Evolutionary conservation across 2,888 invertebrate species (phyloP).

Genomic region (Spisula solida): DNA sequence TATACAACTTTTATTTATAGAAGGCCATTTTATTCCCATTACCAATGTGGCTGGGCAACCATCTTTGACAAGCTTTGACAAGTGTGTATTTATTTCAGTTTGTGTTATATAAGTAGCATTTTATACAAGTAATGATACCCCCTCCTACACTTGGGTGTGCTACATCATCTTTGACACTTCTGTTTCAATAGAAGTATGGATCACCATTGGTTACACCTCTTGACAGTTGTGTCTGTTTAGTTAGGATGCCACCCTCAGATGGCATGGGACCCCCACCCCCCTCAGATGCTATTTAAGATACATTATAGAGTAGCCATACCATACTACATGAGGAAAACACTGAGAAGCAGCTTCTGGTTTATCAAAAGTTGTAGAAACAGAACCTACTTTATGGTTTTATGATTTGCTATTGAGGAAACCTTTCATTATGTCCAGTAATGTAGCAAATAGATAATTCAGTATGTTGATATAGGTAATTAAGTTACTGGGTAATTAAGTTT

Average conservation of each 20-base stretch:
- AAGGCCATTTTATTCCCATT: background rate
- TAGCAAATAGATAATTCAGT: constrained; percentile 27
- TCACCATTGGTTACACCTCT: too few species aligned
- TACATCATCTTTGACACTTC: too few species aligned
- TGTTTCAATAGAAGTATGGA: too few species aligned
- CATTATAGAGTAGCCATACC: background rate
- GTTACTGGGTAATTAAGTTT: constrained; percentile 21
- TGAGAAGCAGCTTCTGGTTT: background rate
- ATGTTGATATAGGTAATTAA: constrained; percentile 30
- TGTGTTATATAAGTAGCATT: too few species aligned
- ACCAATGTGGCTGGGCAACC: background rate
- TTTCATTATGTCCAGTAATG: constrained; percentile 24
- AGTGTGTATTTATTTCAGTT: background rate
- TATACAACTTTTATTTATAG: background rate
- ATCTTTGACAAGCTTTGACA: constrained; percentile 11
- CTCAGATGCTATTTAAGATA: background rate
- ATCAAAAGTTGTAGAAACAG: background rate
- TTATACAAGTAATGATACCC: too few species aligned
- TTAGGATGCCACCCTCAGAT: too few species aligned
- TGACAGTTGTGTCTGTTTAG: too few species aligned
- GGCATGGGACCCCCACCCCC: too few species aligned
- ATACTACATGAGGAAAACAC: background rate
- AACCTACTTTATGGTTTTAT: background rate
- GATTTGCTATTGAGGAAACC: background rate
- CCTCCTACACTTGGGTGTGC: too few species aligned